Conservation (phyloP, 1,140 invertebrate species). For the Dysdera silvatica region DNA sequence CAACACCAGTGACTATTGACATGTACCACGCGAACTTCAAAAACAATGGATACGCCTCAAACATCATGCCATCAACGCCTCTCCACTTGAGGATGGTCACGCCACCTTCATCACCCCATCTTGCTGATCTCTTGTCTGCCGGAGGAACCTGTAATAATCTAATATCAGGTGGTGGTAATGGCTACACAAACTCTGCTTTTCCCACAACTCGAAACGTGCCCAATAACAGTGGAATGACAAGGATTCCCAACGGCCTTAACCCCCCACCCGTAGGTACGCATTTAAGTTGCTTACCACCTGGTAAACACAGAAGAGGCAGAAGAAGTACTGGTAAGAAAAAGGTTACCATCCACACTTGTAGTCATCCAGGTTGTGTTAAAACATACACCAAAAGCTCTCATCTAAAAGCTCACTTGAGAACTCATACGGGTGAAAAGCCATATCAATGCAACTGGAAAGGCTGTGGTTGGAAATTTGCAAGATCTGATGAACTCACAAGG, state of each 20-base stretch:
- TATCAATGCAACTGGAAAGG: slow-evolving; percentile 53
- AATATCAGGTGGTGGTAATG: background rate
- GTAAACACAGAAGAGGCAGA: slow-evolving; percentile 39
- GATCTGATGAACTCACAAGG: slow-evolving; percentile 54
- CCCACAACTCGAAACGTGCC: background rate
- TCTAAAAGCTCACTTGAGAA: slow-evolving; percentile 57
- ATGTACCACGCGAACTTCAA: background rate
- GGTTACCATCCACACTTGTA: slow-evolving; percentile 53
- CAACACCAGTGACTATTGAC: background rate
- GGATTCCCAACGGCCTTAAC: slow-evolving; percentile 6
- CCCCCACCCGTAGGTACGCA: slow-evolving; percentile 2
- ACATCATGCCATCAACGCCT: background rate
- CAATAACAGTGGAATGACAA: slow-evolving; percentile 3
- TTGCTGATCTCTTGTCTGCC: slow-evolving; percentile 43
- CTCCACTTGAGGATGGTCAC: slow-evolving; percentile 47
- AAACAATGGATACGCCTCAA: background rate
- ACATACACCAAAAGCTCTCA: slow-evolving; percentile 66
- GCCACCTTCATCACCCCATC: slow-evolving; percentile 52
- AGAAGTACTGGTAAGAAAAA: slow-evolving; percentile 46
- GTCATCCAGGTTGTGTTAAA: slow-evolving; percentile 59
- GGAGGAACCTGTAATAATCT: background rate
- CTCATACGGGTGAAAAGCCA: slow-evolving; percentile 58
- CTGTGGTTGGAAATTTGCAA: slow-evolving; percentile 54
- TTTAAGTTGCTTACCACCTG: background rate
- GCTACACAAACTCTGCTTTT: background rate